phyloP scores from a whole-genome alignment of 1,140 invertebrate genomes.

The Maniola jurtina region DNA sequence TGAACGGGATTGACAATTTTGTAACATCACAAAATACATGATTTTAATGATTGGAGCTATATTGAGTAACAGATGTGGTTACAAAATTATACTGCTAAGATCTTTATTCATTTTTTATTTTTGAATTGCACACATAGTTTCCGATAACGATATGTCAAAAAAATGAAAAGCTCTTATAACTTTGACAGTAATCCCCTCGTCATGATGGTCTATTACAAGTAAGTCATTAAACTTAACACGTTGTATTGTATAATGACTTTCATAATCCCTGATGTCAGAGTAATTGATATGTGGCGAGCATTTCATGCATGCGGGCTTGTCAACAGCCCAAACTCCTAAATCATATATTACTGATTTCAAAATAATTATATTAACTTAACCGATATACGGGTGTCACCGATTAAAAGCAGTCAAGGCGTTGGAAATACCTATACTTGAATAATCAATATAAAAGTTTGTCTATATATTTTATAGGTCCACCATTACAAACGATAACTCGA shows the following conservation, averaged over 20 bases:
- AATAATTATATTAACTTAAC: slow-evolving; percentile 47
- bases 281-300: slow-evolving; percentile 71
- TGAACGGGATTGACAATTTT: background rate
- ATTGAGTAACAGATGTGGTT: background rate
- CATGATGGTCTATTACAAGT: slow-evolving; percentile 27
- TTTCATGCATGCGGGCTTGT: slow-evolving; percentile 64
- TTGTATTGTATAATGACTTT: slow-evolving; percentile 59
- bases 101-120: background rate
- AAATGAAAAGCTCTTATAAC: slow-evolving; percentile 2
- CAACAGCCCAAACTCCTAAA: slow-evolving; percentile 44
- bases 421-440: slow-evolving; percentile 12
- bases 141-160: background rate
- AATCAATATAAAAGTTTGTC: slow-evolving; percentile 6
- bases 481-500: slow-evolving; percentile 51
- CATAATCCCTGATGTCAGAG: slow-evolving; percentile 60
- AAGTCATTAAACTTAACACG: slow-evolving; percentile 62
- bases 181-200: slow-evolving; percentile 5
- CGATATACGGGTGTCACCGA: slow-evolving; percentile 55
- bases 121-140: slow-evolving; percentile 6
- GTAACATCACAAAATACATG: background rate
- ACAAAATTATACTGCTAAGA: too few species aligned
- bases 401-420: background rate
- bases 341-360: slow-evolving; percentile 58
- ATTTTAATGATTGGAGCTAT: background rate
- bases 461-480: slow-evolving; percentile 21